Conservation (phyloP, 2,797 vertebrate species). For the Petrocephalus schoutedeni region DNA sequence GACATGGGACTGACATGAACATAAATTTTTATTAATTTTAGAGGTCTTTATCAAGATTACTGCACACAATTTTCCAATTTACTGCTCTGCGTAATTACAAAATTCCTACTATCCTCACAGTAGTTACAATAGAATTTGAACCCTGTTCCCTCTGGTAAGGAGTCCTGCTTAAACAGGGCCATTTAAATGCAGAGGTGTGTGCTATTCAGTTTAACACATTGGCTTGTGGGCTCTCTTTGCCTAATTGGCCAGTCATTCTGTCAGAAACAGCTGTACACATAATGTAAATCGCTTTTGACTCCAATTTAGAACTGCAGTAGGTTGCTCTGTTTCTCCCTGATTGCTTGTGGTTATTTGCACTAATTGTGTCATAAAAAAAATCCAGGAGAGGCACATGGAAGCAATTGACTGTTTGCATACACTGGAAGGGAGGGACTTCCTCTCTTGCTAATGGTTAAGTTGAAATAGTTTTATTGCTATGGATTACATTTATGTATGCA, state of each 20-base stretch:
- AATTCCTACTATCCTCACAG: neutral
- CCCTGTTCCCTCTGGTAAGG: neutral
- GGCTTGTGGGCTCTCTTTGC: neutral
- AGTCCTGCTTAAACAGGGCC: neutral
- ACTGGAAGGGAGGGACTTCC: neutral
- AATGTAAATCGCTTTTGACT: constrained; percentile 15
- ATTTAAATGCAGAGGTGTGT: constrained; percentile 6
- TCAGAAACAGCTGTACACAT: neutral
- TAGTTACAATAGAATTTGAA: constrained; percentile 12
- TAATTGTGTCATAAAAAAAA: constrained; percentile 24
- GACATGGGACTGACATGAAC: neutral
- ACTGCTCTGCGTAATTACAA: neutral
- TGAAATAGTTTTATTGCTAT: neutral
- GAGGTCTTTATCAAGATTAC: neutral
- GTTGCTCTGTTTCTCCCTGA: constrained; percentile 21
- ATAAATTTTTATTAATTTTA: neutral
- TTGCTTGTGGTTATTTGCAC: constrained; percentile 25
- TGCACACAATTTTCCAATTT: neutral
- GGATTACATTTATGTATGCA: neutral
- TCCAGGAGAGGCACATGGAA: constrained; percentile 24
- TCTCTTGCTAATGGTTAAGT: neutral
- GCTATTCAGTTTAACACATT: neutral
- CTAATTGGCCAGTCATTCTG: constrained; percentile 8
- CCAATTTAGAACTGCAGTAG: constrained; percentile 5
- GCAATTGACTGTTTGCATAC: constrained; percentile 20